phyloP scores from a whole-genome alignment of 2,888 invertebrate species.

The Stenodema calcarata region DNA sequence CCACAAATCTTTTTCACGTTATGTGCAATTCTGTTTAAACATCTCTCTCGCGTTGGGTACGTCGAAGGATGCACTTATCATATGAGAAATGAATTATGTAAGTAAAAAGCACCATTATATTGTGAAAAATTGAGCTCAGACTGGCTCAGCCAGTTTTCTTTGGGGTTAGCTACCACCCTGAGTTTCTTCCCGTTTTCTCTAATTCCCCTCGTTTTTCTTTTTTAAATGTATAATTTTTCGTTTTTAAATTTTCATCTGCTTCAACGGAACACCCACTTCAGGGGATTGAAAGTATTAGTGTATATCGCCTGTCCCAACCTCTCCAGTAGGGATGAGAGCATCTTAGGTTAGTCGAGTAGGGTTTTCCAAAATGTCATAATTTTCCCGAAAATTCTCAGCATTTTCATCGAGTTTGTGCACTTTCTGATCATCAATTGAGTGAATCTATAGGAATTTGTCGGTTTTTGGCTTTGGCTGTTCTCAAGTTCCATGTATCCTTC shows the following conservation, averaged over 20 bases:
- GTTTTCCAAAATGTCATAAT: neutral
- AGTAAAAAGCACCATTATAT: neutral
- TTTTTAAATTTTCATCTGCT: neutral
- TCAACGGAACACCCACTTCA: too few relatives aligned
- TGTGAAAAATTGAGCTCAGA: neutral
- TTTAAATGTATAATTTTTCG: too few relatives aligned
- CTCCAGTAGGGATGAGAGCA: neutral
- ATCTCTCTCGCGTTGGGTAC: neutral
- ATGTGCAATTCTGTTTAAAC: neutral
- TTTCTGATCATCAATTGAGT: neutral
- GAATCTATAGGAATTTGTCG: neutral
- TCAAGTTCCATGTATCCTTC: neutral
- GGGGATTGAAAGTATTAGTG: neutral
- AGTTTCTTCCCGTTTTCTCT: neutral
- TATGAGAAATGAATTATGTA: conserved; percentile 18
- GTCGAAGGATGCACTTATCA: conserved; percentile 2
- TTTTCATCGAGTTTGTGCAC: neutral
- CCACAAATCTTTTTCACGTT: neutral
- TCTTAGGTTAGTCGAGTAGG: neutral
- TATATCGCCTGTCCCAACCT: neutral
- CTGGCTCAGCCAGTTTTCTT: neutral
- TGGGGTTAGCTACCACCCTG: conserved; percentile 1
- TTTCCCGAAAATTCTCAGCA: neutral
- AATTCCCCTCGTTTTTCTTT: neutral
- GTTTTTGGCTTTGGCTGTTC: neutral